Evolutionary conservation across 2,113 vertebrate species (phyloP).

Genomic region (Varanus salvator): DNA sequence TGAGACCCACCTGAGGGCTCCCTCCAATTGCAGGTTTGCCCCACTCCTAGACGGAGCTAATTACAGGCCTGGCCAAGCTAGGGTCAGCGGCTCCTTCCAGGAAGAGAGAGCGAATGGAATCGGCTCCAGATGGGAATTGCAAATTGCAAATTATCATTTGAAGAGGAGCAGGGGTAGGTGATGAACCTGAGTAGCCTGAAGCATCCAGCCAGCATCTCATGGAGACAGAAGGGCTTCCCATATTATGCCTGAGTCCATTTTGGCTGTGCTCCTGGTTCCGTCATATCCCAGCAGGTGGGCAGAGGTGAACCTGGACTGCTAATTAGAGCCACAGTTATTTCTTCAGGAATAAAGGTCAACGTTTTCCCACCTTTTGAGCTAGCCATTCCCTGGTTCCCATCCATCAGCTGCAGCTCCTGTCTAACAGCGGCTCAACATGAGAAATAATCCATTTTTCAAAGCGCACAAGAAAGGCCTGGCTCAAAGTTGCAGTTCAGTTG

Average conservation of each 20-base stretch:
- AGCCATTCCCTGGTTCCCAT: background rate
- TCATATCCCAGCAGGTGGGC: background rate
- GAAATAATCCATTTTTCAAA: background rate
- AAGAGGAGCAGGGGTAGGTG: background rate
- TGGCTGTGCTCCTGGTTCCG: background rate
- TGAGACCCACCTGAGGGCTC: conserved; percentile 14
- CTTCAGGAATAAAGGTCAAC: no score
- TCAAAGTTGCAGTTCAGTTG: background rate
- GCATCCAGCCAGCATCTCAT: background rate
- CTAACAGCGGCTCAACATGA: background rate
- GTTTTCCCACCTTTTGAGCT: background rate
- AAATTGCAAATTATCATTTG: background rate
- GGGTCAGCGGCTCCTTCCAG: conserved; percentile 8
- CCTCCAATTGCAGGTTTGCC: background rate
- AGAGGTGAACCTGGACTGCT: background rate
- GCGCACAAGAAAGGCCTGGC: no score
- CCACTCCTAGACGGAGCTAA: background rate
- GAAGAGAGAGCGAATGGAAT: background rate
- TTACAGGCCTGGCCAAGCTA: background rate
- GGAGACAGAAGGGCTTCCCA: background rate
- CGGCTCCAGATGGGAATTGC: background rate
- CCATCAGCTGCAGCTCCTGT: background rate
- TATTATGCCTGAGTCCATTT: background rate
- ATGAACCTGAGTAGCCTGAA: background rate
- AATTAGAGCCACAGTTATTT: background rate